These are phyloP conservation scores for Ferrisia virgata DNA, from an alignment of 2,888 invertebrate genomes.

Conservation along the genomic window DNA sequence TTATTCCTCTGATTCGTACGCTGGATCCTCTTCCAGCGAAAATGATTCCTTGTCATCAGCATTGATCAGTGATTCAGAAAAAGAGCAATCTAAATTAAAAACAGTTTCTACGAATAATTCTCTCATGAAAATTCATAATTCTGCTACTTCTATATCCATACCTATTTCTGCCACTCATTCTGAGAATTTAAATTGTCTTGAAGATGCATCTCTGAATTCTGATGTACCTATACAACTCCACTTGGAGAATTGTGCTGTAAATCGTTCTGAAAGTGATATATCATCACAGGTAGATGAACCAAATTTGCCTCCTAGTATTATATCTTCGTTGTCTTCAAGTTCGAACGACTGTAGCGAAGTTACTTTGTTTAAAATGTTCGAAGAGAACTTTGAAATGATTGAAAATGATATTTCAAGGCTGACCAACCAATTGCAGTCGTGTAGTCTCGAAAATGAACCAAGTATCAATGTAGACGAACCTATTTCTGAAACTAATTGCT, in stretches of 20 bases:
- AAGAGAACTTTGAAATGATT: not conserved
- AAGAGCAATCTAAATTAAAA: not conserved
- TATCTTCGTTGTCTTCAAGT: not conserved
- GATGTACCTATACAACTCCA: too few relatives aligned
- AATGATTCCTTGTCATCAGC: not conserved
- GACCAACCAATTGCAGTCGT: not conserved
- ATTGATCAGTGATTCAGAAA: not conserved
- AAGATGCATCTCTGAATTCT: too few relatives aligned
- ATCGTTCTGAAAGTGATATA: too few relatives aligned
- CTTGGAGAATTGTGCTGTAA: too few relatives aligned
- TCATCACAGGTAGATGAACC: too few relatives aligned
- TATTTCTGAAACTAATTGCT: not conserved
- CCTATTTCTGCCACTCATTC: too few relatives aligned
- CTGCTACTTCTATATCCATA: too few relatives aligned
- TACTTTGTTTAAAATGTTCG: not conserved
- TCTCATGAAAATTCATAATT: not conserved
- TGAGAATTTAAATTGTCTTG: too few relatives aligned
- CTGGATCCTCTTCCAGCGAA: not conserved
- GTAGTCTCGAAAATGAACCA: not conserved
- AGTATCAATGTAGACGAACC: not conserved
- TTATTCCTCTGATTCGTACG: not conserved
- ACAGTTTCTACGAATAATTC: not conserved
- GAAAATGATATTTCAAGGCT: not conserved
- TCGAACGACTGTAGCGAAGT: not conserved
- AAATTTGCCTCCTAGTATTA: too few relatives aligned